phyloP scores from a whole-genome alignment of 2,113 vertebrate species.

The Limnothrissa miodon region DNA sequence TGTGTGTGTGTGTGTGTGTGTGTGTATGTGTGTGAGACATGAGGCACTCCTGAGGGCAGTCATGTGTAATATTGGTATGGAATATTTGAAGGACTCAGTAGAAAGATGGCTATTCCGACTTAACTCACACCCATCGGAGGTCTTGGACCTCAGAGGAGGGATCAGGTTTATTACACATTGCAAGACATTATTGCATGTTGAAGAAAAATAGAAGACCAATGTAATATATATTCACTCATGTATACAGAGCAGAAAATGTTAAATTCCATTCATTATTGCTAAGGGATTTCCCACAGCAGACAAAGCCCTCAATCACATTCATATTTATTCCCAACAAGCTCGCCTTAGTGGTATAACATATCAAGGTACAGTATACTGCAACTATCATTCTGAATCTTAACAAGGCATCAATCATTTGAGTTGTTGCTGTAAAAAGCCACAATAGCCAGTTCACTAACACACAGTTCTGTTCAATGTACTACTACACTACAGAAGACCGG shows the following conservation, averaged over 20 bases:
- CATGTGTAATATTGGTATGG: background rate
- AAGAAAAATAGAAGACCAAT: background rate
- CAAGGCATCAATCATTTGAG: background rate
- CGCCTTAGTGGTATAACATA: background rate
- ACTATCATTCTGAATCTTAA: background rate
- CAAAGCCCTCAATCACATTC: background rate
- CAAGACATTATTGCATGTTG: background rate
- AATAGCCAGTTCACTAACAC: background rate
- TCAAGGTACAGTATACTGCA: background rate
- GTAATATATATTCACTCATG: background rate
- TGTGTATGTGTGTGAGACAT: background rate
- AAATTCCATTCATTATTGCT: background rate
- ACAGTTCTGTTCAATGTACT: background rate
- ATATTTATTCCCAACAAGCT: background rate
- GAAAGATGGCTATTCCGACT: background rate
- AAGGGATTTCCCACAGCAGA: background rate
- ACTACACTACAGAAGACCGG: background rate
- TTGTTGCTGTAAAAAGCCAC: background rate
- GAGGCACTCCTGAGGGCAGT: background rate
- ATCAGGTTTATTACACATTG: background rate
- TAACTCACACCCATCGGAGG: background rate
- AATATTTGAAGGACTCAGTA: background rate
- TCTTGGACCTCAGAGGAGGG: background rate
- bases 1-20: background rate
- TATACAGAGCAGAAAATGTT: background rate